These are phyloP conservation scores for Periophthalmus modestus DNA, from an alignment of 2,113 vertebrate genomes.

Conservation along the genomic window DNA sequence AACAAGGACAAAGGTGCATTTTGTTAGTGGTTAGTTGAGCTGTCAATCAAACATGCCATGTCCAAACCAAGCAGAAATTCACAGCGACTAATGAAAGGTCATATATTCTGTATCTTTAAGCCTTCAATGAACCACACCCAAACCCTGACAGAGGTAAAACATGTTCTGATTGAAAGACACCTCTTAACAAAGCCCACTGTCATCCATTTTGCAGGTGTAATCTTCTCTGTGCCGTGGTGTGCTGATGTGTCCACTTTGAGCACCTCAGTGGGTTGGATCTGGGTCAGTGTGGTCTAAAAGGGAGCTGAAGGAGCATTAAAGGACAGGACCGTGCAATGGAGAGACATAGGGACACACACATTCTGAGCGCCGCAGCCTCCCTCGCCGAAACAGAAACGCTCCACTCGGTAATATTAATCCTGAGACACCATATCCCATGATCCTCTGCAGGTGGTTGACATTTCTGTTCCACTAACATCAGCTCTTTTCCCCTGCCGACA, in stretches of 20 bases:
- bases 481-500: conserved; percentile 16
- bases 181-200: conserved; percentile 1
- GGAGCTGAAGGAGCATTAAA: conserved; percentile 6
- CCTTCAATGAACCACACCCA: not conserved
- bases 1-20: no score
- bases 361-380: not conserved
- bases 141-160: not conserved
- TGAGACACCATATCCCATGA: not conserved
- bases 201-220: not conserved
- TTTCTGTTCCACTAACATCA: conserved; percentile 29
- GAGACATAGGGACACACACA: not conserved
- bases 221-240: conserved; percentile 1
- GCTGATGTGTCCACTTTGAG: conserved; percentile 13
- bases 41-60: not conserved
- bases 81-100: no score
- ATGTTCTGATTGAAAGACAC: not conserved
- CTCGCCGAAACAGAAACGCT: conserved; percentile 11
- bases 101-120: no score
- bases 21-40: no score
- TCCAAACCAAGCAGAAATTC: not conserved
- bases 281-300: conserved; percentile 20
- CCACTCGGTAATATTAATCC: conserved; percentile 15
- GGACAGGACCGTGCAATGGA: not conserved
- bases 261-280: conserved; percentile 12
- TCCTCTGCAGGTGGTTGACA: conserved; percentile 21